Conservation (phyloP, 2,113 vertebrate species). For the Daboia siamensis region DNA sequence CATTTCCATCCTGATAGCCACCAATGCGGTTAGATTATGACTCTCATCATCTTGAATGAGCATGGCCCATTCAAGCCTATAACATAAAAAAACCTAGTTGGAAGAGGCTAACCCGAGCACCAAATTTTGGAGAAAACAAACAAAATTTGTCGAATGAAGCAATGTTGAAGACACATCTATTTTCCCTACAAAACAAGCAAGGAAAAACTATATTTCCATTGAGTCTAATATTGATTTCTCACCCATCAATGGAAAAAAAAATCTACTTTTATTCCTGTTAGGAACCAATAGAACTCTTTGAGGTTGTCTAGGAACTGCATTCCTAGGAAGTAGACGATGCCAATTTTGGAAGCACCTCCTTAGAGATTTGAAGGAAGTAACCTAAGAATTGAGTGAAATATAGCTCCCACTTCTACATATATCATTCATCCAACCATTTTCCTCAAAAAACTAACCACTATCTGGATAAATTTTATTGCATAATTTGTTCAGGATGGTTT, state of each 20-base stretch:
- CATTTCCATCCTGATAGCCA: not conserved
- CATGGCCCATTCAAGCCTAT: not conserved
- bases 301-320: not conserved
- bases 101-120: not conserved
- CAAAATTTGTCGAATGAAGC: not conserved
- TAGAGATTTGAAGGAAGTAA: not conserved
- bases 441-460: not conserved
- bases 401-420: not conserved
- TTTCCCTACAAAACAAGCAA: not conserved
- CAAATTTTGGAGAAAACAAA: not conserved
- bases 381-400: not conserved
- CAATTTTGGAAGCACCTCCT: not conserved
- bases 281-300: not conserved
- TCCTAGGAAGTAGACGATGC: not conserved
- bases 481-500: not conserved
- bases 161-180: not conserved
- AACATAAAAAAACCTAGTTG: not conserved
- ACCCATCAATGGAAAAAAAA: not conserved
- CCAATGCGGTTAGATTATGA: not conserved
- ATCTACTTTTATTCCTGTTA: too few relatives aligned
- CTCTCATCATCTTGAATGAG: not conserved
- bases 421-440: not conserved
- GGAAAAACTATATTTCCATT: not conserved
- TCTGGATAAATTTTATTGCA: not conserved
- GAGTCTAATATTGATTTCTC: not conserved